These are phyloP conservation scores for Lagopus leucura DNA, from an alignment of 2,113 vertebrate species.

Conservation along the genomic window DNA sequence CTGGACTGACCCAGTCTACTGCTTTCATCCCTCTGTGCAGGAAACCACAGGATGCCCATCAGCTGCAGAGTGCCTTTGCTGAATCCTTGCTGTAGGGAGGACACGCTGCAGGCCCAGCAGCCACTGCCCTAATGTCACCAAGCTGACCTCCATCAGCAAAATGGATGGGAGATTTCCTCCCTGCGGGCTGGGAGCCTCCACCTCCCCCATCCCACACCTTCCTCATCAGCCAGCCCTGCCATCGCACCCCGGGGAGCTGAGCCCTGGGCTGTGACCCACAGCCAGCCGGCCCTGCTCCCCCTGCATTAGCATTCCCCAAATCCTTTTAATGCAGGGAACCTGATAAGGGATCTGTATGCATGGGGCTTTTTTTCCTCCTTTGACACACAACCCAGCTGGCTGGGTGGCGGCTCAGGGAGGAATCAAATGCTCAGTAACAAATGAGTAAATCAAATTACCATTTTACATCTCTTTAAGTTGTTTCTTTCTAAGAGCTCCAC, in stretches of 20 bases:
- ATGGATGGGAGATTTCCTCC: not conserved
- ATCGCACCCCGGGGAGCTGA: not conserved
- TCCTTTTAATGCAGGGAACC: slow-evolving; percentile 62
- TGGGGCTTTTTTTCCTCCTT: slow-evolving; percentile 15
- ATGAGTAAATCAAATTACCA: slow-evolving; percentile 72
- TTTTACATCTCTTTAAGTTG: slow-evolving; percentile 73
- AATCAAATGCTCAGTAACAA: slow-evolving; percentile 65
- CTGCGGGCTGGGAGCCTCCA: not conserved
- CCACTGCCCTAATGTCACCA: not conserved
- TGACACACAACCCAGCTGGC: slow-evolving; percentile 71
- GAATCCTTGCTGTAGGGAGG: not conserved
- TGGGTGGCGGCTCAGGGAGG: slow-evolving; percentile 51
- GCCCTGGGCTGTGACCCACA: not conserved
- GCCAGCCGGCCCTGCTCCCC: not conserved
- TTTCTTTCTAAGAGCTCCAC: slow-evolving; percentile 67
- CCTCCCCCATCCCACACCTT: accelerated
- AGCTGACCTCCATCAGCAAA: not conserved
- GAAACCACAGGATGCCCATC: not conserved
- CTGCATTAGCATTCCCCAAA: slow-evolving; percentile 69
- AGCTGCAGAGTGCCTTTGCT: accelerated
- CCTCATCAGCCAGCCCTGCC: not conserved
- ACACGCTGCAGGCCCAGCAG: not conserved
- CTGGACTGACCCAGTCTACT: accelerated
- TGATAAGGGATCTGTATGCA: slow-evolving; percentile 59
- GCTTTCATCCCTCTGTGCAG: accelerated